Percentiles rank a stretch among this genome's conserved stretches.
These are phyloP conservation scores for Natator depressus DNA, from an alignment of 2,113 vertebrate genomes.

Conservation along the genomic window DNA sequence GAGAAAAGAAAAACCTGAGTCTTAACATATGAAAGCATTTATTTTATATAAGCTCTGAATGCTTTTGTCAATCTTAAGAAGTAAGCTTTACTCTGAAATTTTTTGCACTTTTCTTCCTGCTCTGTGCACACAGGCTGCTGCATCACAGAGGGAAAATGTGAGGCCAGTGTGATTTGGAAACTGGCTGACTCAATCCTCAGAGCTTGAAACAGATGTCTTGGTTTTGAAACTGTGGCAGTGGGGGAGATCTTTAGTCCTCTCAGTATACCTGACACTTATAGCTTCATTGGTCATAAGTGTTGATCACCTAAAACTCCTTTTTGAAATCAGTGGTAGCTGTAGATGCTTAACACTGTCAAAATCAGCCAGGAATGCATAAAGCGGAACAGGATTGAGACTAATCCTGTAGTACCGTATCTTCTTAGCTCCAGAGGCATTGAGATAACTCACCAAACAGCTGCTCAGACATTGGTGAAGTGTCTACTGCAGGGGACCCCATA, in stretches of 20 bases:
- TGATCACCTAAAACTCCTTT: not conserved
- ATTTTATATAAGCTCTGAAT: not conserved
- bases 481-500: not conserved
- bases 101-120: not conserved
- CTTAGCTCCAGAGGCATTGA: not conserved
- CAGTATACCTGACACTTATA: not conserved
- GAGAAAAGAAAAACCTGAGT: not conserved
- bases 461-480: not conserved
- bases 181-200: not conserved
- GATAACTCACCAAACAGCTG: fast-evolving
- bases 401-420: not conserved
- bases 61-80: not conserved
- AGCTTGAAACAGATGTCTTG: not conserved
- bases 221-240: not conserved
- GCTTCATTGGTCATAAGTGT: not conserved
- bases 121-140: not conserved
- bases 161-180: not conserved
- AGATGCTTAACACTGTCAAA: not conserved
- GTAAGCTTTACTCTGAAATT: not conserved
- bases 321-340: not conserved
- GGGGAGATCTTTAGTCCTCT: not conserved
- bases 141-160: not conserved
- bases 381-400: not conserved
- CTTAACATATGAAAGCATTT: not conserved
- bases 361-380: not conserved